phyloP scores from a whole-genome alignment of 2,113 vertebrate species.

The Nothobranchius kuhntae region DNA sequence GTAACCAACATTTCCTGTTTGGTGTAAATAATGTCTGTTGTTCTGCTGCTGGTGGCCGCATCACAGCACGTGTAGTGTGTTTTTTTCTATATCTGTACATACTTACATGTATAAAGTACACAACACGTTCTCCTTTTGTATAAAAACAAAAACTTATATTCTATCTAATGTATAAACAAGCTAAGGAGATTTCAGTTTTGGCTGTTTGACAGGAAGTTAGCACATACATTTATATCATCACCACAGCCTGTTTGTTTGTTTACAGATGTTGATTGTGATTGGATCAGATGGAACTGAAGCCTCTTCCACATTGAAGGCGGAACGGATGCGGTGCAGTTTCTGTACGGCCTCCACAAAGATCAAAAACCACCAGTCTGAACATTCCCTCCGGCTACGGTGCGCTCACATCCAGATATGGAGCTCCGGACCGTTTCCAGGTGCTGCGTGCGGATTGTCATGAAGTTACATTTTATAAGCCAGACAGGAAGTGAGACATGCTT shows the following conservation, averaged over 20 bases:
- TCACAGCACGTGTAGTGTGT: constrained; percentile 48
- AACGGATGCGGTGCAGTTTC: too few species aligned
- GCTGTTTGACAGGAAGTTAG: constrained; percentile 40
- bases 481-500: too few species aligned
- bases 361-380: too few species aligned
- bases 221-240: constrained; percentile 42
- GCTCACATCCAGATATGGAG: too few species aligned
- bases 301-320: too few species aligned
- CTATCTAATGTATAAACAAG: constrained; percentile 41
- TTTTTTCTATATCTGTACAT: constrained; percentile 69
- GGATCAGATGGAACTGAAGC: too few species aligned
- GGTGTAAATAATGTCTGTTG: constrained; percentile 65
- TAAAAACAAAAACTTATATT: constrained; percentile 46
- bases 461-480: too few species aligned
- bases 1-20: constrained; percentile 46
- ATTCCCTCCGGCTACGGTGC: too few species aligned
- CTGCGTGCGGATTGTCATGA: too few species aligned
- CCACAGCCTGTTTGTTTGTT: neutral
- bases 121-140: constrained; percentile 62
- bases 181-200: constrained; percentile 54
- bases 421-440: too few species aligned
- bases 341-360: too few species aligned
- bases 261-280: too few species aligned
- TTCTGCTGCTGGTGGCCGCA: constrained; percentile 38
- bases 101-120: constrained; percentile 58